phyloP scores from a whole-genome alignment of 2,888 invertebrate species.

The Yponomeuta evonymella region DNA sequence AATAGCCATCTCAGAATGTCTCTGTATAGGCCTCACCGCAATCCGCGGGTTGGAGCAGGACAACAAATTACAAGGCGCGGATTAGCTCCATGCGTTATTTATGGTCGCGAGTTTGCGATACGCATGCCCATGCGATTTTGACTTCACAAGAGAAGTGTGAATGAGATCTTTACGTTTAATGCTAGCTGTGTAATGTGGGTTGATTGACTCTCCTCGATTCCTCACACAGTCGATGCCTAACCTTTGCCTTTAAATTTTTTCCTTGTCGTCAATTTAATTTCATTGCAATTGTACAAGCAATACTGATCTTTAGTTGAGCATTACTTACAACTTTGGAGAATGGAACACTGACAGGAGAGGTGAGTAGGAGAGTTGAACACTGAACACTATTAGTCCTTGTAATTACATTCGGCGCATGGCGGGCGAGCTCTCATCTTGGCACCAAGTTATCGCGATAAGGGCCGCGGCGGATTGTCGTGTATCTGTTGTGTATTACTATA shows the following conservation, averaged over 20 bases:
- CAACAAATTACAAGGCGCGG: slow-evolving; percentile 63
- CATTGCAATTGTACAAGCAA: too few relatives aligned
- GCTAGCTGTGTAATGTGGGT: too few relatives aligned
- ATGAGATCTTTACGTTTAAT: neutral
- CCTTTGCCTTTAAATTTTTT: too few relatives aligned
- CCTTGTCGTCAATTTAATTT: too few relatives aligned
- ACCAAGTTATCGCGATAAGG: slow-evolving; percentile 5
- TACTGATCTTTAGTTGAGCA: too few relatives aligned
- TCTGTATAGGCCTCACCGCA: neutral
- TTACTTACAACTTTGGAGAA: too few relatives aligned
- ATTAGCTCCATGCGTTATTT: slow-evolving; percentile 68
- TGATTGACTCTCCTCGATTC: too few relatives aligned
- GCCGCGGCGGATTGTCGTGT: slow-evolving; percentile 24
- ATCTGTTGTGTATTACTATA: slow-evolving; percentile 52
- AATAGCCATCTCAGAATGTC: slow-evolving; percentile 29
- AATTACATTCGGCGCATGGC: neutral
- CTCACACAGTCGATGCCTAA: too few relatives aligned
- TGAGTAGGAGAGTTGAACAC: too few relatives aligned
- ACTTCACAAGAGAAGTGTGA: neutral
- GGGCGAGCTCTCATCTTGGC: neutral
- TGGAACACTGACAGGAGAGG: too few relatives aligned
- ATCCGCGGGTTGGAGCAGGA: slow-evolving; percentile 29
- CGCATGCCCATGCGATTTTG: neutral
- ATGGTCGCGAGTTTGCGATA: slow-evolving; percentile 50
- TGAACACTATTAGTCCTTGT: too few relatives aligned